Evolutionary conservation across 2,113 vertebrate species (phyloP), one percentile per base, ranked within the genome.

Genomic region (Spea bombifrons): DNA sequence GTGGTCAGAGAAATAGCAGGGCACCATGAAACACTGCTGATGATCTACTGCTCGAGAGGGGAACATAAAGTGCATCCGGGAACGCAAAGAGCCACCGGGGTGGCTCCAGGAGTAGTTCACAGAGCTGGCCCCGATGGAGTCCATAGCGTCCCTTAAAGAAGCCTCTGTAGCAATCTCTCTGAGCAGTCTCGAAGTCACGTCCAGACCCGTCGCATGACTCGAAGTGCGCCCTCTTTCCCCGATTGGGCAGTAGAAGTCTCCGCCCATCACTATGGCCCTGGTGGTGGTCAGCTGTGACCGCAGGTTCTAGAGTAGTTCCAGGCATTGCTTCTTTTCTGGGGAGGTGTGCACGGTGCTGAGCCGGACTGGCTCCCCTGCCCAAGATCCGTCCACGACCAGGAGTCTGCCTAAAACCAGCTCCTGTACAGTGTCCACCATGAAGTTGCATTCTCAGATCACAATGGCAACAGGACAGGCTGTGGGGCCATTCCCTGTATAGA

Each of bases 371-470:
- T 73, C 50, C 5, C 50, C 71, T 15, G 71, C 71, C 71, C 50
- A 73, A 1, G 48, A 73, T 10, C 71, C 71, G 8, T 73, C 71
- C 17, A 73, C 17, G 57, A 73, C 71, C 71, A 73, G n/a, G 4
- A 73, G 48, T 2, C 71, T 8, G 70, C 70, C 52, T 30, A 30
- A 30, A 30, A 30, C 30, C 30, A 1, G 30, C 30, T 30, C 2
- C 30, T 30, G 30, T 30, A 55, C 71, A 59, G 71, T 55, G 48
- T 55, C 71, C 17, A 73, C 17, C 3, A 16, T 73, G 71, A 73
- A 73, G 45, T 16, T n/a, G 52, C 13, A 5, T 12, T 50, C 71
- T 50, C 57, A 30, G 71, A 73, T 45, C 8, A 59, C n/a, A 46
- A 73, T 44, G 13, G 71, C 57, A 3, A 73, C 71, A 73, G 71